Conservation (phyloP, 2,113 vertebrate genomes). For the Ophthalmolycus amberensis region DNA sequence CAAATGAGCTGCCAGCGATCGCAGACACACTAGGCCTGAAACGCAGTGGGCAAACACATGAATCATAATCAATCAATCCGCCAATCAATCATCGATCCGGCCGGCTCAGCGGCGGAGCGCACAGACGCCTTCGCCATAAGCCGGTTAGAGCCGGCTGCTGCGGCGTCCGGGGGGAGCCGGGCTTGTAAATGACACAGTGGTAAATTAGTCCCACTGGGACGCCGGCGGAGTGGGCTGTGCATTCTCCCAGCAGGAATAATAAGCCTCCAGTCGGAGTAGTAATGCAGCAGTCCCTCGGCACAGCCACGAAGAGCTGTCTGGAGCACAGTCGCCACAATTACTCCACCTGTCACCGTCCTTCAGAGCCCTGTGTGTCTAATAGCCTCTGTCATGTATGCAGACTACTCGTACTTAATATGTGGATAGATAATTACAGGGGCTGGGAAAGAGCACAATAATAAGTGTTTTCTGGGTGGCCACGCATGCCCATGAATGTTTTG, state of each 20-base stretch:
- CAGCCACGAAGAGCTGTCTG: constrained; percentile 22
- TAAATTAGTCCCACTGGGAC: constrained; percentile 72
- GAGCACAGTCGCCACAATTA: constrained; percentile 31
- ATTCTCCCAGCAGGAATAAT: constrained; percentile 58
- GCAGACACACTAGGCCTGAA: constrained; percentile 41
- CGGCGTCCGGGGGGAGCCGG: neutral
- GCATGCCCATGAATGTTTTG: neutral
- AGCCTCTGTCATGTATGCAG: constrained; percentile 8
- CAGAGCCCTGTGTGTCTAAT: constrained; percentile 29
- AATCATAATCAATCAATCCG: constrained; percentile 71
- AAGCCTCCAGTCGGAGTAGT: constrained; percentile 52
- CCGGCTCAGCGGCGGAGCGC: neutral
- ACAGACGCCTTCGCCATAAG: constrained; percentile 20
- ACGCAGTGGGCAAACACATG: constrained; percentile 50
- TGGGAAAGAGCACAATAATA: neutral
- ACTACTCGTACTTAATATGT: constrained; percentile 12
- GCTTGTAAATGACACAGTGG: constrained; percentile 58
- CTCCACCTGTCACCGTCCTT: constrained; percentile 35
- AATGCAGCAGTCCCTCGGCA: constrained; percentile 36
- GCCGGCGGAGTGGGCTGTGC: constrained; percentile 31
- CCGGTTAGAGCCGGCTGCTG: constrained; percentile 19
- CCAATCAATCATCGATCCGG: constrained; percentile 68
- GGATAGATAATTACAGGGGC: constrained; percentile 21
- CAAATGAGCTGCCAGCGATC: constrained; percentile 70
- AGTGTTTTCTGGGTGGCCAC: neutral